Base-by-base conservation (phyloP, 2,888 invertebrate genomes). In the Plagiodera versicolora region DNA sequence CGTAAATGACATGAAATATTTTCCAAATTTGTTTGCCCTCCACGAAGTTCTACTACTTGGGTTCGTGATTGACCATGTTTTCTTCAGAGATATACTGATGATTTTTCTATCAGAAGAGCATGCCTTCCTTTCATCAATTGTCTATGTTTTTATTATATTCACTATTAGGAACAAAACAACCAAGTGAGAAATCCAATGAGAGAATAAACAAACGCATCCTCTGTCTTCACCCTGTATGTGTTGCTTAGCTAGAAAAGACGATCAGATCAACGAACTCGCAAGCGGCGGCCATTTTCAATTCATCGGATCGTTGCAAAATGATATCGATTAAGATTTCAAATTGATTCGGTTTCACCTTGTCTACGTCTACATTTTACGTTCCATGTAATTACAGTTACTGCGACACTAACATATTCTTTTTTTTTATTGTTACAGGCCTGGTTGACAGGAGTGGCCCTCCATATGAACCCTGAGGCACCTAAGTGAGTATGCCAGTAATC, bases 381-480 rank as follows among this genome's bases (percentile, higher is more conserved):
- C 4, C 39, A 39, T 52, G 10, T 8, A 8, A 58, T 39, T 16
- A 54, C 11, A 17, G 16, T 53, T 45, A 39, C 39, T 53, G 30
- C 18, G 11, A 32, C 30, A 24, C 18, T 18, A 46, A 20, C 10
- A 44, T 11, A 16, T 46, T 56, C 6, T n/a, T 6, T 5, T 47
- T 47, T 49, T 55, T 47, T 57, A 59, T 56, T 52, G 56, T 67
- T 66, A 51, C 61, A 67, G 67, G 48, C 46, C 54, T 54, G 20
- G 47, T 49, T 56, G 28, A 44, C 57, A 63, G 60, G 61, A 61
- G 65, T 64, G 58, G 56, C 61, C 52, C 59, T 57, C 67, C 67
- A 60, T 65, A 67, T 67, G 67, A 64, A 64, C 64, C 61, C 65
- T 60, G 63, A 66, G 59, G 59, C 58, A 64, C 61, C 64, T 61